phyloP scores from a whole-genome alignment of 1,140 invertebrate genomes.

The Physella acuta region DNA sequence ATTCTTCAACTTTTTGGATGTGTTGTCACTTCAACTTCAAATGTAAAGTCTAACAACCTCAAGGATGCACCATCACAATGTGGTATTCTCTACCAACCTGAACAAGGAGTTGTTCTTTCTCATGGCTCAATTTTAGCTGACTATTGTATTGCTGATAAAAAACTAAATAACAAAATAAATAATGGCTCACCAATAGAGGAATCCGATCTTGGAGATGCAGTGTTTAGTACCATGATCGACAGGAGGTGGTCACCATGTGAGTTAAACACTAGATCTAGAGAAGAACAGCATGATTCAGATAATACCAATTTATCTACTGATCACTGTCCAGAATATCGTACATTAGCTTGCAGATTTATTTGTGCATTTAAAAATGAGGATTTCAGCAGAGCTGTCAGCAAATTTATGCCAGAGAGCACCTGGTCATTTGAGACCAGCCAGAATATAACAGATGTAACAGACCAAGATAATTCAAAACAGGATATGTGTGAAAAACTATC shows the following conservation, averaged over 20 bases:
- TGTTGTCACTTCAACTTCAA: conserved; percentile 9
- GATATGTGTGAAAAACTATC: too few species aligned
- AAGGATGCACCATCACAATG: conserved; percentile 7
- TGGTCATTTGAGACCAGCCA: conserved; percentile 17
- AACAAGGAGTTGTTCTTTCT: conserved; percentile 18
- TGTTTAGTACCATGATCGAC: conserved; percentile 4
- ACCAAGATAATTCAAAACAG: too few species aligned
- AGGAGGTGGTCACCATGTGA: neutral
- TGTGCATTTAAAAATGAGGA: conserved; percentile 17
- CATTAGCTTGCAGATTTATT: neutral
- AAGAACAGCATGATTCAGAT: too few species aligned
- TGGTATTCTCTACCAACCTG: conserved; percentile 6
- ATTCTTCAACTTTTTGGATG: conserved; percentile 6
- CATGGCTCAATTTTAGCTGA: conserved; percentile 21
- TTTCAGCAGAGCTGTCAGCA: neutral
- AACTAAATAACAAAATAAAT: neutral
- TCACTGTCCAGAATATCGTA: neutral
- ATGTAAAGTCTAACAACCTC: too few species aligned
- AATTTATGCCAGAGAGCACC: conserved; percentile 12
- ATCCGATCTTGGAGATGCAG: neutral
- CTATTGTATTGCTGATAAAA: neutral
- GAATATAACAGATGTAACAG: too few species aligned
- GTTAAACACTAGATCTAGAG: too few species aligned
- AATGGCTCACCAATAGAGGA: conserved; percentile 3
- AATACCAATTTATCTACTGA: neutral